A percentile compares a stretch with the other conserved stretches of the same genome.
Conservation (phyloP, 2,888 invertebrate genomes). For the Cryptus viduatorius region DNA sequence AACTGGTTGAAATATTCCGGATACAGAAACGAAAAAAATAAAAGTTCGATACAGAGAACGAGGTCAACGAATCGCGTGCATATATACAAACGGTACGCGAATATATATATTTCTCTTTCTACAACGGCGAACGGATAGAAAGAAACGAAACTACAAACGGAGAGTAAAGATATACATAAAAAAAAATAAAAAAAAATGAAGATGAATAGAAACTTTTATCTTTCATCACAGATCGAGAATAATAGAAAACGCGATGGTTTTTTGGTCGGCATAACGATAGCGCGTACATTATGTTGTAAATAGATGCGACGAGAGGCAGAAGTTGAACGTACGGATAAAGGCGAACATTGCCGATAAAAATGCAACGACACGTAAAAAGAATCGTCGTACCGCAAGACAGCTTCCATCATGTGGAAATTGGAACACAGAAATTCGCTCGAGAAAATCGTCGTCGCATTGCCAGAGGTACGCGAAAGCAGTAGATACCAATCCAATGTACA, state of each 20-base stretch:
- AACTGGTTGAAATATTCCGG: neutral
- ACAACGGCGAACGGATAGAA: neutral
- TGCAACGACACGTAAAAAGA: slow-evolving; percentile 56
- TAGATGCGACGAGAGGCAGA: slow-evolving; percentile 2
- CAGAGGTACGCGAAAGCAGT: neutral
- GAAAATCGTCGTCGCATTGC: slow-evolving; percentile 40
- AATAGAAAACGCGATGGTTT: neutral
- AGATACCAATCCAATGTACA: neutral
- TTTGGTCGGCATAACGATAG: neutral
- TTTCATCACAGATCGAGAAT: neutral
- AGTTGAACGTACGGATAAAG: slow-evolving; percentile 15
- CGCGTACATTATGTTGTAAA: slow-evolving; percentile 14
- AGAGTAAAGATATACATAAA: neutral
- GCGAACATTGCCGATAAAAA: slow-evolving; percentile 40
- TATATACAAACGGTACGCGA: neutral
- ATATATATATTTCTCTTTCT: neutral
- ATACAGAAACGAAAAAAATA: no score
- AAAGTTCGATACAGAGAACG: no score
- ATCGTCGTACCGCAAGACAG: slow-evolving; percentile 23
- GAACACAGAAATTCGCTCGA: slow-evolving; percentile 34
- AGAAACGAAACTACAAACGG: neutral
- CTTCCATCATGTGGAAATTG: slow-evolving; percentile 42
- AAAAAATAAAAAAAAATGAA: neutral
- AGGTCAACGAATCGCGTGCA: neutral
- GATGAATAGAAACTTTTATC: slow-evolving; percentile 6